Evolutionary conservation across 1,140 invertebrate genomes (phyloP), one percentile per base, ranked within the genome.

Genomic region (Branchinecta lynchi): DNA sequence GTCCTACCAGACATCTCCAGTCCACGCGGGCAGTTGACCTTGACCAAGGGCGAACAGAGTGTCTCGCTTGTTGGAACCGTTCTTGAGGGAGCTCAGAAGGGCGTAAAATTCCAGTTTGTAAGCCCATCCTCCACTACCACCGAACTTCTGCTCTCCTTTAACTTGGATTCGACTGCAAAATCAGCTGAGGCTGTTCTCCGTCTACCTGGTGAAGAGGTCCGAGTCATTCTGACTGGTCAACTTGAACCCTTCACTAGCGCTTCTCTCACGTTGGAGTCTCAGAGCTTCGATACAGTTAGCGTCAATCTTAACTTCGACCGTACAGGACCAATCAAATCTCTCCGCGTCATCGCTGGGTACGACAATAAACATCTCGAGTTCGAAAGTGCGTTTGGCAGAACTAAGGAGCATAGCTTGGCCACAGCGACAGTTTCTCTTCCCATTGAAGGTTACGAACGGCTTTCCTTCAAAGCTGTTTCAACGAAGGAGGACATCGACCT

Each of bases 331-430:
- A 65, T 66, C 10, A 71, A 69, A 44, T 69, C 15, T 9, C 68
- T 43, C 15, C 65, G 51, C 8, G n/a, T 69, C 7, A 66, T 17
- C 0, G 5, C 69, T 9, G 71, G 69, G 43, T 71, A 65, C 20
- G 71, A 68, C 17, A 60, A 69, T n/a, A 51, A 69, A 44, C 68
- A 71, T 12, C 44, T 71, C 43, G 71, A 71, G 67, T 7, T 71
- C 9, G 66, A 65, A 21, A 51, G 15, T 12, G n/a, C 43, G 6
- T 46, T 51, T 17, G 32, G 45, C 12, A 44, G 32, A 2, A 67
- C 8, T 21, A 69, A 69, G 45, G 21, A 21, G 21, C 65, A 8
- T 6, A 66, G 68, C 32, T 69, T 69, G 8, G 20, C 69, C 32
- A 65, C 65, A 32, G 17, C 51, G 9, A 44, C 71, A 44, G 20